Base-by-base conservation (phyloP, 2,797 vertebrate species). In the Paedocypris micromegethes region DNA sequence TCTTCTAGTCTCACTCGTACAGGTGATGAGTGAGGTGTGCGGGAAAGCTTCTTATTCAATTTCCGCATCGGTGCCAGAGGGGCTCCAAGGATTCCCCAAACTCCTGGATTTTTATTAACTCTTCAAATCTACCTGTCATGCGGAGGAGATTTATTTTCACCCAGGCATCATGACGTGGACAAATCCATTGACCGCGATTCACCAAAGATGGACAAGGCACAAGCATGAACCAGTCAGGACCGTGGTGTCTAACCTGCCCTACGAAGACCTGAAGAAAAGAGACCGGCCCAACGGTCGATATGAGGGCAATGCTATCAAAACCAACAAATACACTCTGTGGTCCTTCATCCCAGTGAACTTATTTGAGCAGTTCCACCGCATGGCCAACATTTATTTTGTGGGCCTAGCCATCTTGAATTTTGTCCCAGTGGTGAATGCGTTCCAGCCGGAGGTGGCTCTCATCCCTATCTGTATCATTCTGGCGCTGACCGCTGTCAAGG, bases 371-470 rank as follows among this genome's bases (percentile, higher is more conserved):
- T 91, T 96, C 48, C 92, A 92, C 71, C 91, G 93, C 0, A 82
- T 92, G 79, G 94, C 95, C 61, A 97, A 97, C 72, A 5, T 96
- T 79, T 97, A 98, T 71, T 98, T 98, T 44, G 84, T 98, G 72
- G 86, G 80, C 40, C 80, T 97, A 43, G 92, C 84, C 0, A 75
- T 90, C 58, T 84, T 97, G 75, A 97, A 97, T 82, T 97, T 97
- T 66, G 82, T 97, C 48, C 93, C 95, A 0, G 81, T 91, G 41
- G 85, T 97, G 78, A 96, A 92, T 1, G 94, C 93, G 6, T 97
- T 98, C 80, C 85, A 96, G 70, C 94, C 94, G 0, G 90, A 86
- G 57, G 85, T 96, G 38, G 91, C 90, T 57, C 5, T 92, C 59
- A 91, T 98, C 69, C 94, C 95, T 0, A 84, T 96, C 59, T 90